Conservation (phyloP, 2,888 invertebrate species). For the Nebria salina region DNA sequence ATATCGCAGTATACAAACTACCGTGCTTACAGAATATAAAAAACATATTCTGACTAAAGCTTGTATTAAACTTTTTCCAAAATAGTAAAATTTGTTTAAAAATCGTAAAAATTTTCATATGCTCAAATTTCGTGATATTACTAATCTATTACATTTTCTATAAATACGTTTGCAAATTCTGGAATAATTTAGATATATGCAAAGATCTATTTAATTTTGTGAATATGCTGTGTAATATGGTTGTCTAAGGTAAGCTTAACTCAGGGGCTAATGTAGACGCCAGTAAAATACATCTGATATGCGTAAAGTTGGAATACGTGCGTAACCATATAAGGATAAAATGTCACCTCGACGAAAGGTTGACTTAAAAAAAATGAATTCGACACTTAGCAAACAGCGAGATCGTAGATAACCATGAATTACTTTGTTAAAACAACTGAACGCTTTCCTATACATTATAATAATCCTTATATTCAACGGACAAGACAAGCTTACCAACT, state of each 20-base stretch:
- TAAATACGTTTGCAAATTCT: too few relatives aligned
- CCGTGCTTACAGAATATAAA: background rate
- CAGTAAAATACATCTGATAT: constrained; percentile 35
- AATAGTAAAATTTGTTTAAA: too few relatives aligned
- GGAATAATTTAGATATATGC: too few relatives aligned
- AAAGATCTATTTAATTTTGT: too few relatives aligned
- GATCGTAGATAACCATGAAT: constrained; percentile 37
- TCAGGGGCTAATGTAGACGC: background rate
- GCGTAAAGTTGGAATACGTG: constrained; percentile 36
- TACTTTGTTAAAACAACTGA: constrained; percentile 37
- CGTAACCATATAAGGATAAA: constrained; percentile 35
- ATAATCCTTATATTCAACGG: constrained; percentile 22
- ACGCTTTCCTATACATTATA: constrained; percentile 27
- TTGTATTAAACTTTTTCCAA: background rate
- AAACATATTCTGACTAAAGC: constrained; percentile 18
- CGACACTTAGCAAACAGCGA: constrained; percentile 15
- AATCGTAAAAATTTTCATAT: too few relatives aligned
- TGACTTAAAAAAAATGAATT: constrained; percentile 41
- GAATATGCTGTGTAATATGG: background rate
- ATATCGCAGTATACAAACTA: constrained; percentile 4
- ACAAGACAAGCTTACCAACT: too few relatives aligned
- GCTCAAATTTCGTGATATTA: too few relatives aligned
- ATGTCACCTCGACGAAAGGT: constrained; percentile 37
- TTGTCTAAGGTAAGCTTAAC: constrained; percentile 29
- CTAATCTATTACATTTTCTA: too few relatives aligned